These are phyloP conservation scores for Megaceryle torquata DNA, from an alignment of 2,113 vertebrate species.

Conservation along the genomic window DNA sequence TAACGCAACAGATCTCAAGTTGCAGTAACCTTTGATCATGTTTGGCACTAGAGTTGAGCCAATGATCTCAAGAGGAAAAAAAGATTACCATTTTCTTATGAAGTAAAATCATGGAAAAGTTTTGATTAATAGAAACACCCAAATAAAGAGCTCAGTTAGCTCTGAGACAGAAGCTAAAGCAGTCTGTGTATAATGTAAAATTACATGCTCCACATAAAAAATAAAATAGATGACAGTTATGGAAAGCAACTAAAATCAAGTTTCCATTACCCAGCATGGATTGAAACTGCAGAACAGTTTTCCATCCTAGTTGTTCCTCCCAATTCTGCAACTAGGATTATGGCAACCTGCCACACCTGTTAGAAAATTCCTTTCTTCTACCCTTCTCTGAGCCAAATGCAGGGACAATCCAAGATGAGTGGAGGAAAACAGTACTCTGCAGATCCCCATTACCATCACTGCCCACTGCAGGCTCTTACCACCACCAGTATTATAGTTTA, in stretches of 20 bases:
- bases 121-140: background rate
- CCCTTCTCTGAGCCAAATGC: background rate
- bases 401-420: background rate
- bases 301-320: background rate
- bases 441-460: background rate
- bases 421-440: background rate
- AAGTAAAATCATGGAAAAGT: background rate
- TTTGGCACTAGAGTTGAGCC: background rate
- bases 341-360: background rate
- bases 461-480: background rate
- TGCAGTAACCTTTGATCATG: conserved; percentile 10
- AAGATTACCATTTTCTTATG: background rate
- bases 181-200: background rate
- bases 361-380: background rate
- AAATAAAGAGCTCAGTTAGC: background rate
- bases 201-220: conserved; percentile 1
- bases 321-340: background rate
- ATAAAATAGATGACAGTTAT: background rate
- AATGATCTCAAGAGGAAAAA: background rate
- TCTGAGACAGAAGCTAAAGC: background rate
- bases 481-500: background rate
- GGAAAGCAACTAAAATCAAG: background rate
- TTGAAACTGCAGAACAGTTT: background rate
- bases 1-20: background rate
- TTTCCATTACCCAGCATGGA: background rate